A percentile compares a stretch with the other conserved stretches of the same genome.
These are phyloP conservation scores for Lacanobia oleracea DNA, from an alignment of 2,888 invertebrate species.

Conservation along the genomic window DNA sequence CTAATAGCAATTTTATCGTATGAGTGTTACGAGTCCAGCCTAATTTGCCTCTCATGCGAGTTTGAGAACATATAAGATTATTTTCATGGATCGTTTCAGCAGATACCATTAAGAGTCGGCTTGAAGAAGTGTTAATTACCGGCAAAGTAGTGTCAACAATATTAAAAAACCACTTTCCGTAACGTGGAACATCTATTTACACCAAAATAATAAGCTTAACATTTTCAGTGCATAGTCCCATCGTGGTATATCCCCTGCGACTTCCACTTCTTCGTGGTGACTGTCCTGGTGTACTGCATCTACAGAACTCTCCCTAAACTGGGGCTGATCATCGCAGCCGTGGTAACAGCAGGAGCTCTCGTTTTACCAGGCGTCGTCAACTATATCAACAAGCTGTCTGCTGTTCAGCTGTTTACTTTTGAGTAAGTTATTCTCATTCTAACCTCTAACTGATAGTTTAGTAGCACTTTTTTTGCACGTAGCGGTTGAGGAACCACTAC, in stretches of 20 bases:
- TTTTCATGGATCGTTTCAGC: too few species aligned
- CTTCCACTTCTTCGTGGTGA: conserved; percentile 92
- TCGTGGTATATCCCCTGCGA: conserved; percentile 94
- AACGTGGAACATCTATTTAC: too few species aligned
- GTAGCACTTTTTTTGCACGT: neutral
- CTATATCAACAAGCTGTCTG: conserved; percentile 85
- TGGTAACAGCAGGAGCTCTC: conserved; percentile 82
- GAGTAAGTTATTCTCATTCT: conserved; percentile 83
- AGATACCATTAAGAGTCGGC: too few species aligned
- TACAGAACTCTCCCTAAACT: conserved; percentile 81
- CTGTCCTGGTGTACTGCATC: conserved; percentile 85
- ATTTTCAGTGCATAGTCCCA: conserved; percentile 91
- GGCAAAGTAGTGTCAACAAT: too few species aligned
- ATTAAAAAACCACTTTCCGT: too few species aligned
- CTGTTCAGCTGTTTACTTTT: conserved; percentile 90
- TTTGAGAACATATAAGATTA: too few species aligned
- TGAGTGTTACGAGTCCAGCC: too few species aligned
- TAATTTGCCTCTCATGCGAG: too few species aligned
- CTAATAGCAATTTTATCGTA: too few species aligned
- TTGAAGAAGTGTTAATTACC: too few species aligned
- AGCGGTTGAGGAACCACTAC: too few species aligned
- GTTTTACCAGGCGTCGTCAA: conserved; percentile 89
- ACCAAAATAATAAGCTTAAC: neutral
- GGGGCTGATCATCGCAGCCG: conserved; percentile 79
- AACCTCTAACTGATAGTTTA: neutral